Percentiles rank a stretch among this genome's conserved stretches.
phyloP scores from a whole-genome alignment of 2,888 invertebrate species.

The Cephus pygmeus region DNA sequence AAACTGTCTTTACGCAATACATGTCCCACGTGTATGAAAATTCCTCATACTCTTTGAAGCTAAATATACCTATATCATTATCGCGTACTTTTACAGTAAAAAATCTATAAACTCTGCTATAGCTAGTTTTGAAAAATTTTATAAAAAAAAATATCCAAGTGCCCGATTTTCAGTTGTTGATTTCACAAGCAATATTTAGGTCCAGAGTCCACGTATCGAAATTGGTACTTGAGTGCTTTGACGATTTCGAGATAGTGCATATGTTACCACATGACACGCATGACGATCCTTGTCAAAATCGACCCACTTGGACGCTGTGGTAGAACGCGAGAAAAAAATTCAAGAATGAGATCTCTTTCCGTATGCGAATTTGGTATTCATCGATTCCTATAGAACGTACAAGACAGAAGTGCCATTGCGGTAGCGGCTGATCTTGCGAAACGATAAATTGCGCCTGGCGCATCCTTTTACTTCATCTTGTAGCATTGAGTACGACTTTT shows the following conservation, averaged over 20 bases:
- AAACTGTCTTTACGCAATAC: neutral
- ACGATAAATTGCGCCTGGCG: neutral
- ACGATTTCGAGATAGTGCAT: neutral
- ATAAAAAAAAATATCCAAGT: neutral
- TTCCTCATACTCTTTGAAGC: neutral
- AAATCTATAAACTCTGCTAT: neutral
- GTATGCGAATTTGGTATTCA: neutral
- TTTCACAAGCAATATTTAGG: neutral
- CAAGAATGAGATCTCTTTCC: neutral
- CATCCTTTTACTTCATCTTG: neutral
- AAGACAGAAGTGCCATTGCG: neutral
- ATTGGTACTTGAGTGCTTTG: too few relatives aligned
- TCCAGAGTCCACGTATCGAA: too few relatives aligned
- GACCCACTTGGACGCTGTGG: neutral
- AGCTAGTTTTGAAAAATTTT: neutral
- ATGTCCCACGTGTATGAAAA: neutral
- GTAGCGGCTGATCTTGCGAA: neutral
- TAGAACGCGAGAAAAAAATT: neutral
- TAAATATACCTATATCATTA: neutral
- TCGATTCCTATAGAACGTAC: neutral
- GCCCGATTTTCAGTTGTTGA: neutral
- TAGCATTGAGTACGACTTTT: neutral
- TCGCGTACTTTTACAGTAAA: neutral
- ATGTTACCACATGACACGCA: neutral
- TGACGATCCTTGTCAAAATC: neutral